Evolutionary conservation across 1,140 invertebrate species (phyloP), one percentile per base, ranked within the genome.

Genomic region (Apolygus lucorum): DNA sequence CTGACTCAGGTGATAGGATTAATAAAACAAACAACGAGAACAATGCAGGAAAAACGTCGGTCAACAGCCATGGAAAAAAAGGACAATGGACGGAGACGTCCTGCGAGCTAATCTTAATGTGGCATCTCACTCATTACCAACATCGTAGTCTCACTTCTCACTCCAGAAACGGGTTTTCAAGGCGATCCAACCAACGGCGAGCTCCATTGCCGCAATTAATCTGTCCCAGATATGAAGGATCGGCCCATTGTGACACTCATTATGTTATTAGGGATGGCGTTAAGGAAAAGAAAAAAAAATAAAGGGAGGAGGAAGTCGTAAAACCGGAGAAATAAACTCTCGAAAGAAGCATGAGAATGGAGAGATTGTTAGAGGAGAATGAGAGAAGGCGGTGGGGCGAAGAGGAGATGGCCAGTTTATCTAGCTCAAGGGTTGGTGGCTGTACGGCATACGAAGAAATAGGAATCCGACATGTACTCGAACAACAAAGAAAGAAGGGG

Each of bases 401-500:
- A 17, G 17, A 49, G 54, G 22, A 59, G 11, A 59, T 4, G 22
- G 54, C 4, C 54, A 59, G 54, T 59, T 59, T 59, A 59, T 59
- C 54, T 59, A 24, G 54, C 54, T 59, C 54, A 59, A 21, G 4
- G 17, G 34, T 8, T 49, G 34, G 22, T 22, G 54, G 54, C 54
- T 42, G 22, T 59, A 24, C 4, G 8, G 54, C 22, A 8, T 59
- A 11, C 8, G 22, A 22, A 24, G 22, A 59, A 59, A 59, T 24
- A 59, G 54, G 54, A 59, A 59, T 59, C 54, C 54, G 54, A 59
- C 54, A 59, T 59, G 54, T 59, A 24, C 54, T 59, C 11, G 54
- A 14, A 42, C 34, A 42, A 42, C 34, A 42, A 42, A 42, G 34
- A 42, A 42, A 42, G 34, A 42, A 42, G 17, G n/a, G n/a, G n/a